These are phyloP conservation scores for Platyrinchus mystaceus DNA, from an alignment of 2,797 vertebrate genomes.

Conservation along the genomic window DNA sequence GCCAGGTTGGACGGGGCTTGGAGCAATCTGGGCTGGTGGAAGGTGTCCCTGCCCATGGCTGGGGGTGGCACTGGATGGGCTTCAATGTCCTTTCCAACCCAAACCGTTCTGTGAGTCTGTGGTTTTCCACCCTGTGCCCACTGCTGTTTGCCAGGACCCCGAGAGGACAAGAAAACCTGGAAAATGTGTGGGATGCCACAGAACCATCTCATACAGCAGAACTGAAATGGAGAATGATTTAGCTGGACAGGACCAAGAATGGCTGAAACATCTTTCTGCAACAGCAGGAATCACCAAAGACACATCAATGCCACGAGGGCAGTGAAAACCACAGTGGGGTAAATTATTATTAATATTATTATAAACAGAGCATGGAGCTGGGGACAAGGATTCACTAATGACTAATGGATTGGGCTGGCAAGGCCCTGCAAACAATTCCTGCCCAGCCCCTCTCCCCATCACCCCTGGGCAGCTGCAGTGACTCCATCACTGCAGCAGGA, in stretches of 20 bases:
- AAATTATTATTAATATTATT: neutral
- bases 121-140: neutral
- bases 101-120: neutral
- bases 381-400: rapidly evolving
- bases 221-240: rapidly evolving
- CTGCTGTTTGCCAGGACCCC: neutral
- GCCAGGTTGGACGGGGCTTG: neutral
- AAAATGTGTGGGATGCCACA: neutral
- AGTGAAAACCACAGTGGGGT: rapidly evolving
- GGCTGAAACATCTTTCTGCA: neutral
- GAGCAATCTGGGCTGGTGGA: neutral
- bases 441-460: neutral
- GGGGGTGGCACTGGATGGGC: rapidly evolving
- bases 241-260: neutral
- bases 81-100: neutral
- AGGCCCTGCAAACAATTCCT: neutral
- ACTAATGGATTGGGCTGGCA: neutral
- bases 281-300: neutral
- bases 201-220: too few species aligned
- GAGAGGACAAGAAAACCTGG: rapidly evolving
- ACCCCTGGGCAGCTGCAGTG: neutral
- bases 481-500: neutral
- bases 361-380: rapidly evolving
- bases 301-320: neutral
- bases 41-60: too few species aligned